Percentiles rank a stretch among this genome's conserved stretches.
Conservation (phyloP, 2,888 invertebrate genomes). For the Ophion costatus region DNA sequence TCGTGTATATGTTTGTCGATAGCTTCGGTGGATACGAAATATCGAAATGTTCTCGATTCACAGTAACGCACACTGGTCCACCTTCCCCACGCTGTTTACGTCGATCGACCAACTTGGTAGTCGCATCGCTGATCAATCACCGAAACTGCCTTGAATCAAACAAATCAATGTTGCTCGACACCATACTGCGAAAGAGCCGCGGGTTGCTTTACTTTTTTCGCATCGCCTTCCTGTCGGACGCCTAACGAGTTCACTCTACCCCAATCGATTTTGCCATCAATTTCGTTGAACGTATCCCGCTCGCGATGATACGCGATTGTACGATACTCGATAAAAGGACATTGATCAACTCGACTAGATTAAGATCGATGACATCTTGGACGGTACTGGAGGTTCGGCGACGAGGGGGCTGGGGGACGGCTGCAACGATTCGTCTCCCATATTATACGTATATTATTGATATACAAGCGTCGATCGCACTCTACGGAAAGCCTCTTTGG, state of each 20-base stretch:
- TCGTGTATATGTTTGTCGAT: not conserved
- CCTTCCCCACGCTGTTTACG: not conserved
- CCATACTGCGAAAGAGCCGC: not conserved
- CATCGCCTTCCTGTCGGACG: not conserved
- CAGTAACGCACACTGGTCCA: conserved; percentile 14
- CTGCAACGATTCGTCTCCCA: conserved; percentile 30
- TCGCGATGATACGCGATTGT: conserved; percentile 2
- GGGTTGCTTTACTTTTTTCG: not conserved
- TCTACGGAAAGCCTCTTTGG: too few species aligned
- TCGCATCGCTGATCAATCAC: conserved; percentile 29
- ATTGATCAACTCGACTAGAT: conserved; percentile 16
- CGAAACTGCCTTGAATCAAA: conserved; percentile 10
- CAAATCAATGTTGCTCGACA: not conserved
- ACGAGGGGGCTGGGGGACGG: not conserved
- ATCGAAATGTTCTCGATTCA: conserved; percentile 10
- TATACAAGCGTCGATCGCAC: too few species aligned
- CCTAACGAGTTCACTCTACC: not conserved
- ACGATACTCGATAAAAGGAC: conserved; percentile 2
- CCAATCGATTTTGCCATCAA: not conserved
- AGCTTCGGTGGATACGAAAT: not conserved
- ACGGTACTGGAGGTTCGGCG: not conserved
- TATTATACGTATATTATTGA: not conserved
- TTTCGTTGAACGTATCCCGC: conserved; percentile 10
- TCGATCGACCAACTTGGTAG: conserved; percentile 22
- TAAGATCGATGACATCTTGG: not conserved